These are phyloP conservation scores for Pollimyrus isidori DNA, from an alignment of 2,113 vertebrate species.

Conservation along the genomic window DNA sequence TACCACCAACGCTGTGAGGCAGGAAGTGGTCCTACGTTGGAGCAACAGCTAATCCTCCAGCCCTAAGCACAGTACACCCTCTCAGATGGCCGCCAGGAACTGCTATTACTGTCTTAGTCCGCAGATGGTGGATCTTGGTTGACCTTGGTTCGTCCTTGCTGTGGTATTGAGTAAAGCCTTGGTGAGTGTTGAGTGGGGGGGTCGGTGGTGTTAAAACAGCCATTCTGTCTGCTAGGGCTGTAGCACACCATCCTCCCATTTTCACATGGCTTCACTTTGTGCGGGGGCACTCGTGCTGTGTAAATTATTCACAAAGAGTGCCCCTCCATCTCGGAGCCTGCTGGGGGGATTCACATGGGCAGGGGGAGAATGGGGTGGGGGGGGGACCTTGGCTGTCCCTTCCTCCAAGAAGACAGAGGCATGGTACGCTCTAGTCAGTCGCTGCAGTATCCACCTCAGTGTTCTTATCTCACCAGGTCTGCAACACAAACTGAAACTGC, in stretches of 20 bases:
- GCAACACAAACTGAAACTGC: constrained; percentile 31
- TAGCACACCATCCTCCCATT: not conserved
- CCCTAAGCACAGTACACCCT: not conserved
- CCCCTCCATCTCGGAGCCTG: not conserved
- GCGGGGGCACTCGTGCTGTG: not conserved
- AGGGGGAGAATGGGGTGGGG: not conserved
- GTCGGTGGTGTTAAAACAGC: not conserved
- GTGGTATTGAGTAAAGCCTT: constrained; percentile 31
- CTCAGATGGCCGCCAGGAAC: not conserved
- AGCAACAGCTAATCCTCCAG: not conserved
- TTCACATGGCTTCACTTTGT: not conserved
- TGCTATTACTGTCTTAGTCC: not conserved
- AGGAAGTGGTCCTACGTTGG: not conserved
- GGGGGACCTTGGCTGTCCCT: not conserved
- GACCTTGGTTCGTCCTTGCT: constrained; percentile 28
- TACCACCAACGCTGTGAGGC: not conserved
- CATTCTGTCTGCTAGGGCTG: no score
- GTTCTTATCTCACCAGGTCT: constrained; percentile 28
- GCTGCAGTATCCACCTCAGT: constrained; percentile 12
- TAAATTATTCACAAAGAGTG: constrained; percentile 18
- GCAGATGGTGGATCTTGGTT: not conserved
- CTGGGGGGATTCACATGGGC: not conserved
- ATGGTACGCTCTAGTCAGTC: constrained; percentile 24
- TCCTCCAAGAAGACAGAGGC: not conserved
- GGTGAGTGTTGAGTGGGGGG: not conserved